phyloP scores from a whole-genome alignment of 2,888 invertebrate genomes.

The Heliconius erato region DNA sequence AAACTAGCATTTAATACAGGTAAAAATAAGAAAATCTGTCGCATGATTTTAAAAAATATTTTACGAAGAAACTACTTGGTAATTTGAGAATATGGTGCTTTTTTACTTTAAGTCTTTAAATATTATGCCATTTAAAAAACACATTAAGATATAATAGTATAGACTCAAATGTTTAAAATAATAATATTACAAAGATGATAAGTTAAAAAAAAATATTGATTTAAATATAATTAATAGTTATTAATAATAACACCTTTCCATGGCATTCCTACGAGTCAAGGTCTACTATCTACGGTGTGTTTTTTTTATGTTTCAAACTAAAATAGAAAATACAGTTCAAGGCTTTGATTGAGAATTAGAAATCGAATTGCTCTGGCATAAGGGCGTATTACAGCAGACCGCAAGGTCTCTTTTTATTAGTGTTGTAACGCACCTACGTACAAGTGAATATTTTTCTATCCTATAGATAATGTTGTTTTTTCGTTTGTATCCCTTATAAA shows the following conservation, averaged over 20 bases:
- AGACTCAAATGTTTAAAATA: no score
- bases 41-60: no score
- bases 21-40: no score
- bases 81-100: no score
- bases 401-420: conserved; percentile 78
- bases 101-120: no score
- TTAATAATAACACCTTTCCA: conserved; percentile 1
- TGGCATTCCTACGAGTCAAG: conserved; percentile 32
- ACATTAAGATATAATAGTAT: no score
- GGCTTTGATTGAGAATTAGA: conserved; percentile 67
- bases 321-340: conserved; percentile 71
- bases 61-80: no score
- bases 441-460: background rate
- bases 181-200: no score
- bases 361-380: conserved; percentile 72
- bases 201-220: background rate
- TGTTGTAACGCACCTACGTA: conserved; percentile 60
- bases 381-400: conserved; percentile 70
- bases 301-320: conserved; percentile 44
- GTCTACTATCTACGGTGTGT: conserved; percentile 37
- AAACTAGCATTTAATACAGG: no score
- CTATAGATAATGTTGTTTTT: no score
- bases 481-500: no score
- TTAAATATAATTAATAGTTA: background rate
- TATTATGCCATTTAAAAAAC: no score